Evolutionary conservation across 2,888 invertebrate genomes (phyloP).

Genomic region (Aphrophora alni): DNA sequence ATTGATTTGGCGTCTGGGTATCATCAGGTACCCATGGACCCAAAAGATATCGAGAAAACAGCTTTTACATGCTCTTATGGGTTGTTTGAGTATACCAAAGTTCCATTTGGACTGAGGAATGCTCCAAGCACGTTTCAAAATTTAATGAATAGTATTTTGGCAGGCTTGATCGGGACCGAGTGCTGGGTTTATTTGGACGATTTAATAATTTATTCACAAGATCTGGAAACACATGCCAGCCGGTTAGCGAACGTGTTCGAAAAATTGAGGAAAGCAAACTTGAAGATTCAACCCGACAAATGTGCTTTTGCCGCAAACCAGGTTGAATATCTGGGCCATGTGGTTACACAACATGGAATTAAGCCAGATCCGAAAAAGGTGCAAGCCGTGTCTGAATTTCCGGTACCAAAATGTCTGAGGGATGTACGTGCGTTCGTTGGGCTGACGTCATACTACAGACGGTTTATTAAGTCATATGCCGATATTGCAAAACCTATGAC

Average conservation of each 20-base stretch:
- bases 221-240: conserved; percentile 22
- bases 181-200: conserved; percentile 46
- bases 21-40: conserved; percentile 49
- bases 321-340: conserved; percentile 43
- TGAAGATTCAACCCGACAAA: too few relatives aligned
- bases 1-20: conserved; percentile 51
- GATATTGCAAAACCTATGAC: conserved; percentile 52
- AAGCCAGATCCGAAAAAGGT: conserved; percentile 39
- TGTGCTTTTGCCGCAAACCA: conserved; percentile 9
- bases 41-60: conserved; percentile 31
- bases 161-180: conserved; percentile 45
- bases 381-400: conserved; percentile 26
- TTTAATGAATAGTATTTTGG: conserved; percentile 52
- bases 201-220: too few relatives aligned
- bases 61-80: conserved; percentile 18
- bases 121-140: conserved; percentile 54
- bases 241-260: conserved; percentile 30
- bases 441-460: conserved; percentile 55
- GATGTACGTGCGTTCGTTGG: conserved; percentile 53
- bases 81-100: conserved; percentile 48
- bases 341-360: too few relatives aligned
- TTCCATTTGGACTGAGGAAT: conserved; percentile 53
- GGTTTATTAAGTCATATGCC: conserved; percentile 55
- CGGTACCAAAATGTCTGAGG: conserved; percentile 35
- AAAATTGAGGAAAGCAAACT: conserved; percentile 5